Percentiles rank a stretch among this genome's conserved stretches.
Conservation (phyloP, 1,140 invertebrate genomes). For the Drosophila parabipectinata region DNA sequence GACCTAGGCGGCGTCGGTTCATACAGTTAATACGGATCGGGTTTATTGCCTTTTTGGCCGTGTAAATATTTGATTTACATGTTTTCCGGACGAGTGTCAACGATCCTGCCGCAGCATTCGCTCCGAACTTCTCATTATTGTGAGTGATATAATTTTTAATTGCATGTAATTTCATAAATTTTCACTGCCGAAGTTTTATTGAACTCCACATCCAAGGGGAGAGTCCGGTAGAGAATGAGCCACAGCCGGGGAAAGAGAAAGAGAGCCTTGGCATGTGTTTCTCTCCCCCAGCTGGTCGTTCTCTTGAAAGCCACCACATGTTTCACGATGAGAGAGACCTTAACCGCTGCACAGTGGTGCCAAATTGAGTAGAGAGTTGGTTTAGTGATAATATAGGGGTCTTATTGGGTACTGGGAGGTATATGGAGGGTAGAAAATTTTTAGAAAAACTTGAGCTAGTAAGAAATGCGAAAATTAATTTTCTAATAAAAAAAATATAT, state of each 20-base stretch:
- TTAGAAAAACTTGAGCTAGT: no score
- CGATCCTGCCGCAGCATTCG: slow-evolving; percentile 38
- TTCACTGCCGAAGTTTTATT: slow-evolving; percentile 71
- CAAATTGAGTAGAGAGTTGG: background rate
- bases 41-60: slow-evolving; percentile 57
- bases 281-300: slow-evolving; percentile 8
- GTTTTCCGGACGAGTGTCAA: slow-evolving; percentile 63
- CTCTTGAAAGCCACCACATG: slow-evolving; percentile 22
- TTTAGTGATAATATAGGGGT: background rate
- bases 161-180: slow-evolving; percentile 76
- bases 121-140: slow-evolving; percentile 44
- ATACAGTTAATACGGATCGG: background rate
- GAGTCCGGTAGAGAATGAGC: background rate
- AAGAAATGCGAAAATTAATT: no score
- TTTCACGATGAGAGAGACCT: slow-evolving; percentile 10
- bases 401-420: background rate
- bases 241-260: background rate
- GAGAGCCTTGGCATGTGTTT: slow-evolving; percentile 63
- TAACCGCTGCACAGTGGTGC: background rate
- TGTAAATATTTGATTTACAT: slow-evolving; percentile 64
- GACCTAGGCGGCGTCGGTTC: slow-evolving; percentile 44
- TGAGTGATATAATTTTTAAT: slow-evolving; percentile 77
- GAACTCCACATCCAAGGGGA: slow-evolving; percentile 42
- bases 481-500: no score
- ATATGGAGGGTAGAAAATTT: no score